Evolutionary conservation across 2,113 vertebrate species (phyloP).

Genomic region (Silurus asotus): DNA sequence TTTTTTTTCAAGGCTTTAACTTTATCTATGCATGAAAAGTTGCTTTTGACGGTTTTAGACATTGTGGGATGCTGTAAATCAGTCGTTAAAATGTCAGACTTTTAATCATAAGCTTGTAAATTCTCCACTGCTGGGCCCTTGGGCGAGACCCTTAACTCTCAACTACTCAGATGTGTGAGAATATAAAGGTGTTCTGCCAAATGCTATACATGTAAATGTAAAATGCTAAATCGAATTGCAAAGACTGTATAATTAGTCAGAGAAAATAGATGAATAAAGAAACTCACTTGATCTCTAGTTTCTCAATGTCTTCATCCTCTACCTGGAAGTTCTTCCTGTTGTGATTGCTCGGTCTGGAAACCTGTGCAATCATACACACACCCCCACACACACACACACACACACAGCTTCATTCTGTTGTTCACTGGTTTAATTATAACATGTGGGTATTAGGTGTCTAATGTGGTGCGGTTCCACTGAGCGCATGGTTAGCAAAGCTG

Average conservation of each 20-base stretch:
- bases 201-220: too few relatives aligned
- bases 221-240: too few relatives aligned
- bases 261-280: not conserved
- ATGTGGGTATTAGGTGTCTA: not conserved
- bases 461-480: not conserved
- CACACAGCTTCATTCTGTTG: not conserved
- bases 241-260: not conserved
- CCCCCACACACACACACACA: not conserved
- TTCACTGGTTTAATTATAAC: not conserved
- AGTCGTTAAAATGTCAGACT: too few relatives aligned
- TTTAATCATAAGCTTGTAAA: too few relatives aligned
- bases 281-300: conserved; percentile 92
- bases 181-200: too few relatives aligned
- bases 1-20: not conserved
- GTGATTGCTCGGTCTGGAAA: conserved; percentile 92
- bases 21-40: not conserved
- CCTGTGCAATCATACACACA: conserved; percentile 67
- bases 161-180: too few relatives aligned
- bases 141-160: too few relatives aligned
- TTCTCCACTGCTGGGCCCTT: too few relatives aligned
- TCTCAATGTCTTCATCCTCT: conserved; percentile 97
- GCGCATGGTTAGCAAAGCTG: not conserved
- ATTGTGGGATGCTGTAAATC: not conserved
- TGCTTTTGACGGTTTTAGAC: not conserved
- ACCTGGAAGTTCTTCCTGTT: conserved; percentile 95